Base-by-base conservation (phyloP, 2,113 vertebrate species). In the Psittacula cyanocephala region DNA sequence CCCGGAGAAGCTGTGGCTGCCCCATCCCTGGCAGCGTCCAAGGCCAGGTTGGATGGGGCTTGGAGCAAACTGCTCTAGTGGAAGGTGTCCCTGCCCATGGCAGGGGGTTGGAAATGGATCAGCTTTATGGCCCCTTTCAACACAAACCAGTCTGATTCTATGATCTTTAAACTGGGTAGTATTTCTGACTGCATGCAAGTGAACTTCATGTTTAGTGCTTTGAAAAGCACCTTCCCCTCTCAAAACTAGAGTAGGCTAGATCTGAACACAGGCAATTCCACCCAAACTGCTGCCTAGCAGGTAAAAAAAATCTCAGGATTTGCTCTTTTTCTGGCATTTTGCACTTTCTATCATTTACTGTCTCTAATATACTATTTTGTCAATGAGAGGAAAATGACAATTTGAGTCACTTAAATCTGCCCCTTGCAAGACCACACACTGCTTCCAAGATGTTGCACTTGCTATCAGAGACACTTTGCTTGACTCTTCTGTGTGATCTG, bases 401-500 rank as follows among this genome's bases (percentile, higher is more conserved):
- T 33, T 14, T 6, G 49, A 69, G 43, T 5, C 25, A 19, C 4
- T 22, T 11, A 31, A 14, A 37, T 3, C 23, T 27, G 19, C 4
- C 19, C 24, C 20, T 24, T 53, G 55, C 14, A 8, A 27, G 74
- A 28, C 39, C 6, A 3, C 35, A 11, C 8, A 2, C 17, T 9
- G 52, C 6, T 2, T 22, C 44, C 64, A 12, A 37, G 43, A 18
- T 71, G 46, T 5, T 3, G 29, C 31, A 4, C 19, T 4, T 5
- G 3, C 84, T 33, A 6, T 6, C 47, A 11, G 1, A 1, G 46
- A 25, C 41, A 57, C 35, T 57, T 16, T 53, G 50, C 57, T 10
- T 3, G 2, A 4, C 57, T 25, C 44, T 17, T 2, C 11, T 7
- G 17, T 1, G 50, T 3, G 4, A 37, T 6, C 41, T 2, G 6